Base-by-base conservation (phyloP, 2,797 vertebrate species). In the Harpagifer antarcticus region DNA sequence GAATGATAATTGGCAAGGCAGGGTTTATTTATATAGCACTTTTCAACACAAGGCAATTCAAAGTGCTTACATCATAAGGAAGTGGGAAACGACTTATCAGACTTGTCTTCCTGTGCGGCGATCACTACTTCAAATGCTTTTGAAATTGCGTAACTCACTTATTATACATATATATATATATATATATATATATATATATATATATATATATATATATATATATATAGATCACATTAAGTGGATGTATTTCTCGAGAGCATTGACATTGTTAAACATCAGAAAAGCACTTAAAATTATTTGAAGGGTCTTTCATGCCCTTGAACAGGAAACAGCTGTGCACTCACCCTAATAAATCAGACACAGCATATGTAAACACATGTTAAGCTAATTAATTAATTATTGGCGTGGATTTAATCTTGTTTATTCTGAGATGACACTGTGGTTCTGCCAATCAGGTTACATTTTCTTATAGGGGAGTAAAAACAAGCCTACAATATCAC, bases 61-160 rank as follows among this genome's bases (percentile, higher is more conserved):
- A n/a, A n/a, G n/a, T n/a, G n/a, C n/a, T n/a, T n/a, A 64, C 74
- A 53, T 17, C 53, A 55, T 33, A 33, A 33, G 33, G 33, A 33
- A 33, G 33, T 33, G 33, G 33, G 1, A 33, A 8, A 33, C 2
- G 6, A 33, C 33, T 33, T 8, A 33, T 33, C 33, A 33, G 66
- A 75, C 68, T 20, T 65, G 49, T 4, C 52, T 71, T 81, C 52
- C 76, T 60, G 49, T 74, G 31, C 0, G 27, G 12, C 47, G 11
- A 1, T 56, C 19, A 23, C 15, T 3, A n/a, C 43, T 16, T 7
- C 4, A 20, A 11, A 1, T 2, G 11, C 4, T 59, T 1, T 17
- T 40, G 13, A 5, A 27, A 20, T 9, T 9, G 27, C 40, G 40
- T 17, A 11, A 27, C 23, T 6, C 3, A 42, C 17, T 19, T 23